phyloP scores from a whole-genome alignment of 2,797 vertebrate genomes.

The Enteromius radiatus region DNA sequence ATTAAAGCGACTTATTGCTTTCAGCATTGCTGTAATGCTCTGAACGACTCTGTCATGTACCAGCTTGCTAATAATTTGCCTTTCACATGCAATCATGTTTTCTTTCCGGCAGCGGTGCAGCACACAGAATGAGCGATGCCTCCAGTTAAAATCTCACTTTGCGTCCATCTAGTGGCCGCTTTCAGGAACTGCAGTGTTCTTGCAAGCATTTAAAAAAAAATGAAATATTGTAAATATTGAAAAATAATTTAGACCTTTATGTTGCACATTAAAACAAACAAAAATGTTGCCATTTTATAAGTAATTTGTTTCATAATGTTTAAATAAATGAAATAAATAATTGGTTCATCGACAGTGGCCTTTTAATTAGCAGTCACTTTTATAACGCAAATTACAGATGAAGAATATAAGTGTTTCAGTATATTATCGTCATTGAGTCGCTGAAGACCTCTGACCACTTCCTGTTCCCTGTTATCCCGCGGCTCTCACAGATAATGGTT shows the following conservation, averaged over 20 bases:
- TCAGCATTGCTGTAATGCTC: neutral
- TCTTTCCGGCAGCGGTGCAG: neutral
- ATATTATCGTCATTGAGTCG: neutral
- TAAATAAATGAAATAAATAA: too few relatives aligned
- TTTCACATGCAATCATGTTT: conserved; percentile 29
- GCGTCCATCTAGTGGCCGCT: conserved; percentile 68
- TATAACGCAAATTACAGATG: neutral
- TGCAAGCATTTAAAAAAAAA: neutral
- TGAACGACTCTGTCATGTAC: neutral
- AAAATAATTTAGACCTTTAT: neutral
- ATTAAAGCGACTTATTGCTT: neutral
- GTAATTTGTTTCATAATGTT: neutral
- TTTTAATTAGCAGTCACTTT: neutral
- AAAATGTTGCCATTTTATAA: neutral
- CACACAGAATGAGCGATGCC: neutral
- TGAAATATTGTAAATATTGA: too few relatives aligned
- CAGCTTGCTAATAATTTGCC: conserved; percentile 17
- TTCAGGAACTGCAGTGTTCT: neutral
- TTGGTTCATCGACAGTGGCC: neutral
- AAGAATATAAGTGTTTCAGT: neutral
- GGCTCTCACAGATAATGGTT: neutral
- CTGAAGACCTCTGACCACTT: neutral
- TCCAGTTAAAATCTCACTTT: conserved; percentile 44
- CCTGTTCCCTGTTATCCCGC: neutral
- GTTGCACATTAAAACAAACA: neutral